Percentiles rank a stretch among this genome's conserved stretches.
phyloP scores from a whole-genome alignment of 2,113 vertebrate genomes.

The Centropus unirufus region DNA sequence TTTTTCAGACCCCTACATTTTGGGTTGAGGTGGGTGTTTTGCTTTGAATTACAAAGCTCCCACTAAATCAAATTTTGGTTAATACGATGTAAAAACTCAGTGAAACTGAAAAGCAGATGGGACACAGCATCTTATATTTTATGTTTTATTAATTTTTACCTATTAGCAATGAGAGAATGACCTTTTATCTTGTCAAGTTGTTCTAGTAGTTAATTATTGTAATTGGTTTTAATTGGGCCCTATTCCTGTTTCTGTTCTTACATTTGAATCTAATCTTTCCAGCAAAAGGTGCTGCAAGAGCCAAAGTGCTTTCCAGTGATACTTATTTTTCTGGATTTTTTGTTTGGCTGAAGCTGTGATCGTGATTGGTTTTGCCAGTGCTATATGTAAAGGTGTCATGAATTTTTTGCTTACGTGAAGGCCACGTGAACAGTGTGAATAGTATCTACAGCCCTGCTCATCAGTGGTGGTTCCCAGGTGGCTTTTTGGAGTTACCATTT shows the following conservation, averaged over 20 bases:
- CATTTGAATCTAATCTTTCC: not conserved
- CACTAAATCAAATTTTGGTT: not conserved
- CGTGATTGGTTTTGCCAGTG: fast-evolving
- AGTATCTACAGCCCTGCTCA: not conserved
- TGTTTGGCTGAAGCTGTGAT: not conserved
- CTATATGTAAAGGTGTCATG: fast-evolving
- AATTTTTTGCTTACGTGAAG: not conserved
- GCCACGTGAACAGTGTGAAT: not conserved
- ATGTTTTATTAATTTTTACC: not conserved
- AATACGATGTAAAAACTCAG: not conserved
- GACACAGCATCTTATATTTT: not conserved
- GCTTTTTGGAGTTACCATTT: fast-evolving
- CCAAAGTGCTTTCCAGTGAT: not conserved
- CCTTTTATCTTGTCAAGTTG: not conserved
- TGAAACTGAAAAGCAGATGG: not conserved
- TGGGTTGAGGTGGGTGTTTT: not conserved
- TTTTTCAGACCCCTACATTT: not conserved
- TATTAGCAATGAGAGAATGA: not conserved
- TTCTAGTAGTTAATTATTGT: not conserved
- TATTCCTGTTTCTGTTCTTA: not conserved
- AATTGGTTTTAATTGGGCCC: not conserved
- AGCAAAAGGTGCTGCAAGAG: not conserved
- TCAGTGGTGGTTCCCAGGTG: not conserved
- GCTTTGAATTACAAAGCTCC: not conserved
- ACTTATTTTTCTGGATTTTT: not conserved